Conservation (phyloP, 2,888 invertebrate genomes). For the Tachina fera region DNA sequence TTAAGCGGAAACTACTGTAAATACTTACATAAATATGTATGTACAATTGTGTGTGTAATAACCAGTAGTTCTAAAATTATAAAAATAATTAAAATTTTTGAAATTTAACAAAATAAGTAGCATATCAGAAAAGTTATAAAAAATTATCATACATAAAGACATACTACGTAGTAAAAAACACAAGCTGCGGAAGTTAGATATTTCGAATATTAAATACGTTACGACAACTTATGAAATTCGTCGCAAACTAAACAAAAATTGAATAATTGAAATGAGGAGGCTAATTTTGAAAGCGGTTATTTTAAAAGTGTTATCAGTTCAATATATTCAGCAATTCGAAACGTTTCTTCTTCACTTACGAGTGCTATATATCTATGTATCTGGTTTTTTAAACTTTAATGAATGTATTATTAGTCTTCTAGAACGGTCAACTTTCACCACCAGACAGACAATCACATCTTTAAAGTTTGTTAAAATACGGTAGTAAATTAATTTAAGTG, state of each 20-base stretch:
- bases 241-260: neutral
- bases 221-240: neutral
- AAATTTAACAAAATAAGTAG: neutral
- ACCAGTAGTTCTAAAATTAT: neutral
- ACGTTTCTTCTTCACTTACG: neutral
- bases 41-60: neutral
- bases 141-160: neutral
- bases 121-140: neutral
- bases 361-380: neutral
- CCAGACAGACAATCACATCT: neutral
- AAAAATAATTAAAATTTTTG: conserved; percentile 1
- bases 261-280: neutral
- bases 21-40: no score
- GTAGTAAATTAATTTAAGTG: neutral
- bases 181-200: neutral
- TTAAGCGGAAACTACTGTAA: no score
- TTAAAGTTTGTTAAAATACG: neutral
- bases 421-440: neutral
- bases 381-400: neutral
- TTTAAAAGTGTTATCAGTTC: neutral
- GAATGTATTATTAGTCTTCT: neutral
- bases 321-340: neutral
- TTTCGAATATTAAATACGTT: neutral
- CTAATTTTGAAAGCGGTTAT: neutral
- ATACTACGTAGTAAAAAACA: neutral